Percentiles rank a stretch among this genome's conserved stretches.
These are phyloP conservation scores for Vireo griseus DNA, from an alignment of 2,797 vertebrate genomes.

Conservation along the genomic window DNA sequence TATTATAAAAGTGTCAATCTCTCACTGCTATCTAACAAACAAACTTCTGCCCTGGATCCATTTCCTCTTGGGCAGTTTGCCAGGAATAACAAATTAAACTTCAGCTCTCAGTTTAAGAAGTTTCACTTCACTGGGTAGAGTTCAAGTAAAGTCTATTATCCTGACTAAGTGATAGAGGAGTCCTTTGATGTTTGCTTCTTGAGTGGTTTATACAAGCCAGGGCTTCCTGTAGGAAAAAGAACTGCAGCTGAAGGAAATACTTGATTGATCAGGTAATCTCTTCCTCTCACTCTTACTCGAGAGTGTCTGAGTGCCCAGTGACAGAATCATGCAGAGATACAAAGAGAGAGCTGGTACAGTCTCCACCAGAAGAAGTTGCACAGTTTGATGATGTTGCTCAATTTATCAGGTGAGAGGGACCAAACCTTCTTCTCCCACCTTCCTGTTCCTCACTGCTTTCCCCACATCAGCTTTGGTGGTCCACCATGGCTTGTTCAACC, in stretches of 20 bases:
- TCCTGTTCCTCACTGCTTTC: not conserved
- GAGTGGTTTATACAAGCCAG: conserved; percentile 62
- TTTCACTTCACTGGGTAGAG: conserved; percentile 70
- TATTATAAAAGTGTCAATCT: conserved; percentile 64
- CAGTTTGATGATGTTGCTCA: not conserved
- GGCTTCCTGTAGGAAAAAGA: conserved; percentile 45
- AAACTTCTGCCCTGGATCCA: conserved; percentile 60
- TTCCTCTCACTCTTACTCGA: conserved; percentile 31
- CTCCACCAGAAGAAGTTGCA: not conserved
- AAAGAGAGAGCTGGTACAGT: not conserved
- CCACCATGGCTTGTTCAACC: not conserved
- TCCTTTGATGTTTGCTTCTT: conserved; percentile 73
- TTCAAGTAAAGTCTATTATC: conserved; percentile 71
- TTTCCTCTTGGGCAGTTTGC: conserved; percentile 71
- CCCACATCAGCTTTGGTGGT: not conserved
- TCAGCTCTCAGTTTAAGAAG: conserved; percentile 71
- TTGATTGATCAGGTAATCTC: conserved; percentile 50
- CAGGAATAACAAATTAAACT: conserved; percentile 75
- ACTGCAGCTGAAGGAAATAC: conserved; percentile 53
- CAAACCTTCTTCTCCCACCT: not conserved
- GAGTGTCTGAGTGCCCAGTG: conserved; percentile 35
- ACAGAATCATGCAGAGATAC: conserved; percentile 7
- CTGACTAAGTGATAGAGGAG: conserved; percentile 71
- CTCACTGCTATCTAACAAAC: conserved; percentile 61
- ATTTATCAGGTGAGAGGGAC: not conserved